These are phyloP conservation scores for Stegophylla sp. DNA, from an alignment of 2,888 invertebrate genomes.

Conservation along the genomic window DNA sequence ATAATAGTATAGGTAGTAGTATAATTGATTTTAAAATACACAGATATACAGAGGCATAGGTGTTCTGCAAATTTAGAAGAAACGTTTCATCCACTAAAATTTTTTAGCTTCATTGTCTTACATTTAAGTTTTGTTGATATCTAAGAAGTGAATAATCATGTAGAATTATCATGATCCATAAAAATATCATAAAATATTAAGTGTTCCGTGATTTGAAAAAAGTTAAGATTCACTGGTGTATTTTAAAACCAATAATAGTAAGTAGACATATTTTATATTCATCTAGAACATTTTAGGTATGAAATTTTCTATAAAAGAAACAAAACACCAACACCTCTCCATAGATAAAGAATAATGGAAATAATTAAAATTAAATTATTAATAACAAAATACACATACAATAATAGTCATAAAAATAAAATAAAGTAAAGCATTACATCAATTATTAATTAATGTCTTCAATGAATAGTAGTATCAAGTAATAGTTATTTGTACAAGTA, in stretches of 20 bases:
- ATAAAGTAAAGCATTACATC: constrained; percentile 1
- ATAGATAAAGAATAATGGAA: neutral
- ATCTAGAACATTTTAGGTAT: neutral
- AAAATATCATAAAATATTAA: too few relatives aligned
- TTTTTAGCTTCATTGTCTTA: too few relatives aligned
- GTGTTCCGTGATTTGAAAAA: too few relatives aligned
- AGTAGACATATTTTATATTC: constrained; percentile 1
- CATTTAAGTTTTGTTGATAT: too few relatives aligned
- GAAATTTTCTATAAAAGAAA: neutral
- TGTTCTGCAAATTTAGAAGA: too few relatives aligned
- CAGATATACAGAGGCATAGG: too few relatives aligned
- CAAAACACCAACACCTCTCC: neutral
- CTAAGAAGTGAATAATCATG: too few relatives aligned
- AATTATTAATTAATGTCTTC: neutral
- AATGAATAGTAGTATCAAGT: neutral
- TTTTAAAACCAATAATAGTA: too few relatives aligned
- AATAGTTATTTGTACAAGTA: neutral
- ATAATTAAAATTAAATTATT: constrained; percentile 3
- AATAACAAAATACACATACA: constrained; percentile 16
- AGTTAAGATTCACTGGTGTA: too few relatives aligned
- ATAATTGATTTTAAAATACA: too few relatives aligned
- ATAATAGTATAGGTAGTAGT: neutral
- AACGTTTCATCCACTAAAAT: too few relatives aligned
- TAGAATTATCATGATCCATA: too few relatives aligned
- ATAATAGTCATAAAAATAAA: constrained; percentile 24